Evolutionary conservation across 2,888 invertebrate genomes (phyloP), one percentile per base, ranked within the genome.

Genomic region (Thyatira batis): DNA sequence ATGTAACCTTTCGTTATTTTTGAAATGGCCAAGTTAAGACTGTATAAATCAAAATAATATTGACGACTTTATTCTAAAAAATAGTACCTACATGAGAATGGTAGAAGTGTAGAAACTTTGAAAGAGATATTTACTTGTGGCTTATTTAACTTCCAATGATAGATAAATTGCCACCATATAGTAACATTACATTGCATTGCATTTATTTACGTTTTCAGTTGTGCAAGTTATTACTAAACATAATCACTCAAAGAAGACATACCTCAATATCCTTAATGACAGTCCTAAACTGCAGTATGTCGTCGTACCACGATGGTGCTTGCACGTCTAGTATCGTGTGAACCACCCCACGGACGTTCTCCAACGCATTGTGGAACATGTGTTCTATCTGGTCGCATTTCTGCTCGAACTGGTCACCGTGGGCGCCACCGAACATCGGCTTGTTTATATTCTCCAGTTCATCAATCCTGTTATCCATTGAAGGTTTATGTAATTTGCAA

Each of bases 301-400:
- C 94, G 67, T 96, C 95, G 79, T 95, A 95, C 98, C 98, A 98
- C n/a, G 94, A 94, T 0, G 95, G 93, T 28, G 94, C 94, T 76
- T 96, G 95, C 0, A 97, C 96, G 67, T 96, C 94, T n/a, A 97
- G 85, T 57, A 98, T 95, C 23, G 93, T 93, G 20, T 91, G 76
- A 30, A 94, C 93, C 1, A 95, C 94, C 6, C 84, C 78, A 63
- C 93, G 89, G 45, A 97, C 92, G 11, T 92, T 87, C 20, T 85
- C 80, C 28, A 98, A 84, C 9, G 95, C 93, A 21, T 93, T 89
- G 17, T 92, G 87, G 83, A 98, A 97, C 76, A 95, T 93, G n/a
- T 92, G 92, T 80, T 97, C 97, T 52, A 97, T 94, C 76, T 94
- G 93, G 39, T 93, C 93, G 50, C 95, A 95, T 70, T 95, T 94